Evolutionary conservation across 1,140 invertebrate genomes (phyloP).

Genomic region (Cryptotermes secundus): DNA sequence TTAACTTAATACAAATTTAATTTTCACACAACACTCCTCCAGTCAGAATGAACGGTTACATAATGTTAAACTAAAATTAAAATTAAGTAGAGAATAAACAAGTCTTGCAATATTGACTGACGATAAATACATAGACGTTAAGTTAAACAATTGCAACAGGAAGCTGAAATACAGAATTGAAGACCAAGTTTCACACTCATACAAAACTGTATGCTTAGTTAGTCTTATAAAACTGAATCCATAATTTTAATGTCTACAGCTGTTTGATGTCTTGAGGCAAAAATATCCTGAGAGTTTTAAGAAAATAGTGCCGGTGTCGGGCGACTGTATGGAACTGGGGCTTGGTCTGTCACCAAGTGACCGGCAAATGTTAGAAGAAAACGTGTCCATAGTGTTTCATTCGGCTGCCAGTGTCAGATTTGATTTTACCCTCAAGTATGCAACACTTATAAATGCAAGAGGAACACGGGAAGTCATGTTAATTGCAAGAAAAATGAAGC

Average conservation of each 20-base stretch:
- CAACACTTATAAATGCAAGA: conserved; percentile 44
- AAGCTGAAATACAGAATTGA: too few species aligned
- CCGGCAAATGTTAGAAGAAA: conserved; percentile 49
- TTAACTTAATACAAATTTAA: too few species aligned
- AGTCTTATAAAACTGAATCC: too few species aligned
- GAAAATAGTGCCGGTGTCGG: conserved; percentile 54
- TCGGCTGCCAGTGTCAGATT: conserved; percentile 57
- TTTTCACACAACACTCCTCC: too few species aligned
- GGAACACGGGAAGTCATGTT: conserved; percentile 44
- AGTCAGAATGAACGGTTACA: too few species aligned
- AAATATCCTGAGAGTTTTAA: conserved; percentile 44
- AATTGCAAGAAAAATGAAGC: conserved; percentile 42
- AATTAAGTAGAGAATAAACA: too few species aligned
- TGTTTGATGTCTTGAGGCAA: conserved; percentile 50
- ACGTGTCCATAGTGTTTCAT: conserved; percentile 63
- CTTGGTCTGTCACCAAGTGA: conserved; percentile 50
- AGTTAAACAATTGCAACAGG: too few species aligned
- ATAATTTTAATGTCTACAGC: conserved; percentile 40
- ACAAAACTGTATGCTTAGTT: too few species aligned
- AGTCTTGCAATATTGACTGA: too few species aligned
- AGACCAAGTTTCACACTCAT: too few species aligned
- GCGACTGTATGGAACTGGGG: conserved; percentile 59
- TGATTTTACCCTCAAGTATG: conserved; percentile 40
- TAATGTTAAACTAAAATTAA: too few species aligned
- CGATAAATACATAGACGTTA: too few species aligned